Percentiles rank a stretch among this genome's conserved stretches.
Evolutionary conservation across 2,797 vertebrate genomes (phyloP).

Genomic region (Lagocephalus sceleratus): DNA sequence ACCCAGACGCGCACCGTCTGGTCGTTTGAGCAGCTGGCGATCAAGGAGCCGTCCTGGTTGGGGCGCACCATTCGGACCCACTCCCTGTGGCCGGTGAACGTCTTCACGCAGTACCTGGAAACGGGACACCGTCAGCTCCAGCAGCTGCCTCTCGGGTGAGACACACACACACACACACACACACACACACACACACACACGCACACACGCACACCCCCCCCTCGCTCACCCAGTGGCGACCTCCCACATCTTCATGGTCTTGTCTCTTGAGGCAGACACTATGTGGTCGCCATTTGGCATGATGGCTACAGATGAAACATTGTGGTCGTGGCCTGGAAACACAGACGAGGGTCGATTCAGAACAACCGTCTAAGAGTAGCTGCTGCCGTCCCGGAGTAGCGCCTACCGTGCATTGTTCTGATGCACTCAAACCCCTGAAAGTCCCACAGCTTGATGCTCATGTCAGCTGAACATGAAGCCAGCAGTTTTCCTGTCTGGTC

Average conservation of each 20-base stretch:
- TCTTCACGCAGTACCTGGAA: conserved; percentile 96
- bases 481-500: conserved; percentile 96
- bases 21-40: conserved; percentile 98
- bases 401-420: conserved; percentile 98
- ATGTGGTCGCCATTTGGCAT: conserved; percentile 99
- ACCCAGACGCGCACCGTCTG: conserved; percentile 99
- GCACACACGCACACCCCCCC: too few relatives aligned
- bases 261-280: conserved; percentile 98
- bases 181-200: too few relatives aligned
- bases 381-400: not conserved
- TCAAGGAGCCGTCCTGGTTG: conserved; percentile 96
- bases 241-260: conserved; percentile 99
- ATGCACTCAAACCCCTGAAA: conserved; percentile 99
- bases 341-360: conserved; percentile 18
- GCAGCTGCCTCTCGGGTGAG: not conserved
- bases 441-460: conserved; percentile 99
- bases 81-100: conserved; percentile 98
- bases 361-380: not conserved
- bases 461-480: conserved; percentile 99
- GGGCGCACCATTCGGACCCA: conserved; percentile 99
- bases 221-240: conserved; percentile 95
- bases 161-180: not conserved
- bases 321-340: conserved; percentile 93
- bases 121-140: not conserved
- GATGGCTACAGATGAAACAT: conserved; percentile 98